Evolutionary conservation across 2,797 vertebrate genomes (phyloP).

Genomic region (Loriculus beryllinus): DNA sequence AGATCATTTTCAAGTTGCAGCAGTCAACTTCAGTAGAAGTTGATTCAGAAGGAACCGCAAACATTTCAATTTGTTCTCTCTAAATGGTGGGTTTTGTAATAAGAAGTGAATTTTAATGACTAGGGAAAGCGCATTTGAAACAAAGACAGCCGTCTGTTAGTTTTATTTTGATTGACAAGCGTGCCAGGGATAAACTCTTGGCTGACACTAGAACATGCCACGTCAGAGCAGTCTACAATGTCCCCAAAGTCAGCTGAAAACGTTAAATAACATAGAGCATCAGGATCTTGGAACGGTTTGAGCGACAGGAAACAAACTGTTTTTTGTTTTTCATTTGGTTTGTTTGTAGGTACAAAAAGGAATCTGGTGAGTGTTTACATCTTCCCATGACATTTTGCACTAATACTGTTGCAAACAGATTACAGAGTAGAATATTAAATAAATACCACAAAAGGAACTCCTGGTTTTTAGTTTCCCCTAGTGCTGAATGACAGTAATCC

Average conservation of each 20-base stretch:
- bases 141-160: constrained; percentile 51
- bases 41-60: neutral
- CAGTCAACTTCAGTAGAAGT: neutral
- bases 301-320: constrained; percentile 54
- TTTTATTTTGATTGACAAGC: constrained; percentile 66
- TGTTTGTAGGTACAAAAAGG: constrained; percentile 76
- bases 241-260: constrained; percentile 52
- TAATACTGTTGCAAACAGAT: constrained; percentile 75
- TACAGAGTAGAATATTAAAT: constrained; percentile 75
- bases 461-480: constrained; percentile 59
- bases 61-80: constrained; percentile 32
- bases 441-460: constrained; percentile 74
- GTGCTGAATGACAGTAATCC: constrained; percentile 75
- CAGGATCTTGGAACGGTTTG: constrained; percentile 51
- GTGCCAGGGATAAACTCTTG: constrained; percentile 40
- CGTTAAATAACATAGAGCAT: constrained; percentile 46
- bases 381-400: constrained; percentile 79
- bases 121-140: constrained; percentile 45
- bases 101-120: constrained; percentile 51
- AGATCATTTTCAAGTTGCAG: neutral
- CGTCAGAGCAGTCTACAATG: constrained; percentile 46
- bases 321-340: constrained; percentile 65
- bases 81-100: constrained; percentile 23
- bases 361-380: constrained; percentile 74
- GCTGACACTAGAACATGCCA: constrained; percentile 55